Percentiles rank a stretch among this genome's conserved stretches.
Conservation (phyloP, 2,797 vertebrate genomes). For the Glossophaga mutica region DNA sequence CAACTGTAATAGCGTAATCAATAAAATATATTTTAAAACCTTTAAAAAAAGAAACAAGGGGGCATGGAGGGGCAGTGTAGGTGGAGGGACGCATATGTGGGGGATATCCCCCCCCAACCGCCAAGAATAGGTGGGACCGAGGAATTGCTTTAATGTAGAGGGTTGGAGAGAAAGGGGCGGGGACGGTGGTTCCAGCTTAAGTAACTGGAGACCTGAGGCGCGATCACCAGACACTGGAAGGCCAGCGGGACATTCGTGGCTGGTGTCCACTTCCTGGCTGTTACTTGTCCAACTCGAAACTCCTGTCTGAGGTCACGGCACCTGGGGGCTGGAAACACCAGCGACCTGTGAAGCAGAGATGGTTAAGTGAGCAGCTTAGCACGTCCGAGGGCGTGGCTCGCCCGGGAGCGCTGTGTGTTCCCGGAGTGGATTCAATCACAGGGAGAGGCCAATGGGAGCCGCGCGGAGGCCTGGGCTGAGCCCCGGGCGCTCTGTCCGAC, state of each 20-base stretch:
- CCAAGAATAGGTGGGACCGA: not conserved
- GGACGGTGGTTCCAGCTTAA: too few species aligned
- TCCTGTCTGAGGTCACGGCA: not conserved
- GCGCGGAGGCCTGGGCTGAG: not conserved
- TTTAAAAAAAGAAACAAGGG: not conserved
- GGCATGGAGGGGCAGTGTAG: not conserved
- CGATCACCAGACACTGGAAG: not conserved
- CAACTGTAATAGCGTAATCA: too few species aligned
- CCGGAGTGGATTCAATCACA: fast-evolving
- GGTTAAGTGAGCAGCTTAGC: not conserved
- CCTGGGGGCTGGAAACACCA: not conserved
- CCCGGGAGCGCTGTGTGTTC: fast-evolving
- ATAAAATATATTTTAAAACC: too few species aligned
- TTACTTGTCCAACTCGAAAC: too few species aligned
- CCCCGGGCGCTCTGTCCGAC: too few species aligned
- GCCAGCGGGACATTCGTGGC: not conserved
- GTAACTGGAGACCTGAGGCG: fast-evolving
- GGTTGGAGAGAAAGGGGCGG: not conserved
- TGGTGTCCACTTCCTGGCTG: not conserved
- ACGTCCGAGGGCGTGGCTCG: not conserved
- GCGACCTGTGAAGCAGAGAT: not conserved
- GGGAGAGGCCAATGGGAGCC: not conserved
- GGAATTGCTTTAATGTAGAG: not conserved
- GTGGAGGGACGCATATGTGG: too few species aligned
- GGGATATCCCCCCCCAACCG: too few species aligned